Evolutionary conservation across 1,140 invertebrate species (phyloP), one percentile per base, ranked within the genome.

Genomic region (Penaeus japonicus): DNA sequence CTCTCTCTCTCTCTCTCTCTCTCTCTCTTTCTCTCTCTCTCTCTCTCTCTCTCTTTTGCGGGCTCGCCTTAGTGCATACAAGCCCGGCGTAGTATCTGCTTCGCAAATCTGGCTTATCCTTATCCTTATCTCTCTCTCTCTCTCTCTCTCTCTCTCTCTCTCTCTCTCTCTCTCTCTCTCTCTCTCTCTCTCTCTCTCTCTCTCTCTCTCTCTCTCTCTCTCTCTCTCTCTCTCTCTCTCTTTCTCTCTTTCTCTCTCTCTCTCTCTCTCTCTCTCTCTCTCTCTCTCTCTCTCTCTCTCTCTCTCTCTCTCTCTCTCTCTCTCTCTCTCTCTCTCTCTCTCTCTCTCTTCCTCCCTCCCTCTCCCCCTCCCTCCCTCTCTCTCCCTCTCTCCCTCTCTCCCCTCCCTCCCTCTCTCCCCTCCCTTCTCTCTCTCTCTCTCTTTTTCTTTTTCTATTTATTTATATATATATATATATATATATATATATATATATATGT

Each of bases 101-200:
- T n/a, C n/a, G n/a, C n/a, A n/a, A n/a, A n/a, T n/a, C n/a, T n/a
- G n/a, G n/a, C n/a, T n/a, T n/a, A n/a, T n/a, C n/a, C n/a, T n/a
- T n/a, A n/a, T n/a, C n/a, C 35, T 22, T 10, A 4, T 12, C 75
- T 17, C 10, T 39, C 75, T 39, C 75, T 39, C 75, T 22, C 75
- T 39, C 75, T 39, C 75, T 75, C 70, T 75, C 70, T 75, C 70
- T 75, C 70, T 75, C 70, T 75, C 75, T 22, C 75, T 32, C 32
- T 35, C 35, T 39, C 75, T 4, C 3, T 39, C 73, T 77, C 73
- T 39, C 32, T 24, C 73, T 35, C 73, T 24, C 73, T 77, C 32
- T 35, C 73, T 77, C 73, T 77, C 24, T 32, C 73, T 77, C 4
- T 20, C 18, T 20, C 20, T 77, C 20, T 27, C n/a, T 20, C 32